phyloP scores from a whole-genome alignment of 2,113 vertebrate species.

The Dipodomys spectabilis region DNA sequence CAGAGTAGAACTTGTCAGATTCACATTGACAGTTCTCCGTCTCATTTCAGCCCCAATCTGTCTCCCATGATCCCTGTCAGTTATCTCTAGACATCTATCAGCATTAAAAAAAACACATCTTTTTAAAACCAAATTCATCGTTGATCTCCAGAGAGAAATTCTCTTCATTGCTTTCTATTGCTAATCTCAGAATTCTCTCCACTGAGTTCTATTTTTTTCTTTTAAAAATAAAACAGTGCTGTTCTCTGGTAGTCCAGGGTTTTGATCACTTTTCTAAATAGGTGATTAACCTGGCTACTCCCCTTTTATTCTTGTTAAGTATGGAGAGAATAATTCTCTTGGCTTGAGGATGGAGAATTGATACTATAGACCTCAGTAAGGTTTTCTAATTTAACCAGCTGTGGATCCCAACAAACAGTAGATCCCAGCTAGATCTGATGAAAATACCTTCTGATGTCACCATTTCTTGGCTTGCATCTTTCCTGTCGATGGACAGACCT shows the following conservation, averaged over 20 bases:
- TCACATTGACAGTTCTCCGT: not conserved
- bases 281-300: constrained; percentile 16
- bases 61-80: not conserved
- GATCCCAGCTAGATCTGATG: not conserved
- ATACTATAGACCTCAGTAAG: not conserved
- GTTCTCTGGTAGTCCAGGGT: not conserved
- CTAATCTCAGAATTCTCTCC: not conserved
- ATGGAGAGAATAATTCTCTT: not conserved
- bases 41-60: not conserved
- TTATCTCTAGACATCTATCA: not conserved
- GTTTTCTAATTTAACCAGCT: constrained; percentile 18
- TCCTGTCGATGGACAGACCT: not conserved
- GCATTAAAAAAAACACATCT: constrained; percentile 27
- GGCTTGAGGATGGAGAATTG: not conserved
- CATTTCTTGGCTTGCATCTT: not conserved
- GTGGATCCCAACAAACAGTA: not conserved
- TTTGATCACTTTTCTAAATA: constrained; percentile 1
- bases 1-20: not conserved
- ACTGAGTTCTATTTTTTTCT: constrained; percentile 24
- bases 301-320: not conserved
- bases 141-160: not conserved
- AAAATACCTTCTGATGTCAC: not conserved
- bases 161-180: not conserved
- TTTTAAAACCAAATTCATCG: constrained; percentile 45
- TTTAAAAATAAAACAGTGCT: constrained; percentile 16